Percentiles rank a stretch among this genome's conserved stretches.
Conservation (phyloP, 2,888 invertebrate species). For the Halictus ligatus region DNA sequence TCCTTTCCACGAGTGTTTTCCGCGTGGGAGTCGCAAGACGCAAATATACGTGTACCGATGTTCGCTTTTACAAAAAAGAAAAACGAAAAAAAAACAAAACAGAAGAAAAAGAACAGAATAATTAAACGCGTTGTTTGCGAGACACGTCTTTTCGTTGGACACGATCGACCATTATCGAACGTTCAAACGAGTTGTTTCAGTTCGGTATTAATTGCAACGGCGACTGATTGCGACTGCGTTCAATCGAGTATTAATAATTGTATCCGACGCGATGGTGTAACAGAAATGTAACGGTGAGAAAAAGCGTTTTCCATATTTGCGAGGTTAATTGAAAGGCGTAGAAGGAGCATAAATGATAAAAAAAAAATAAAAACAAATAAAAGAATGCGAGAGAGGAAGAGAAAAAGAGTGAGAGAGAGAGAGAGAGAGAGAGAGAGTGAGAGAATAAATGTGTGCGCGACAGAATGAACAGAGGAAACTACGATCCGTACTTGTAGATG, state of each 20-base stretch:
- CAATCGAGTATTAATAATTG: not conserved
- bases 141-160: not conserved
- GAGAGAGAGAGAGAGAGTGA: not conserved
- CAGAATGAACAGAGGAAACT: not conserved
- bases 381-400: not conserved
- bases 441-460: not conserved
- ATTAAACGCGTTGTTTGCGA: not conserved
- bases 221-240: slow-evolving; percentile 13
- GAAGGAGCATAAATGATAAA: slow-evolving; percentile 13
- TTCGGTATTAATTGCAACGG: not conserved
- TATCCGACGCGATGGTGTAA: not conserved
- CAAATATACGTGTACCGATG: not conserved
- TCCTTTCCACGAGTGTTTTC: not conserved
- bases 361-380: not conserved
- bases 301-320: not conserved
- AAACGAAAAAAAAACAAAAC: not conserved
- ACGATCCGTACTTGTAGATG: slow-evolving; percentile 32
- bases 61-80: not conserved
- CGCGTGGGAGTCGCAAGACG: not conserved
- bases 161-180: slow-evolving; percentile 4
- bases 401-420: not conserved
- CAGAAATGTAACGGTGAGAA: not conserved
- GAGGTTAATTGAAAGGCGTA: not conserved
- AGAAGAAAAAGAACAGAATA: not conserved
- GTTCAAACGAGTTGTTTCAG: not conserved